Conservation (phyloP, 1,140 invertebrate species). For the Camponotus pennsylvanicus region DNA sequence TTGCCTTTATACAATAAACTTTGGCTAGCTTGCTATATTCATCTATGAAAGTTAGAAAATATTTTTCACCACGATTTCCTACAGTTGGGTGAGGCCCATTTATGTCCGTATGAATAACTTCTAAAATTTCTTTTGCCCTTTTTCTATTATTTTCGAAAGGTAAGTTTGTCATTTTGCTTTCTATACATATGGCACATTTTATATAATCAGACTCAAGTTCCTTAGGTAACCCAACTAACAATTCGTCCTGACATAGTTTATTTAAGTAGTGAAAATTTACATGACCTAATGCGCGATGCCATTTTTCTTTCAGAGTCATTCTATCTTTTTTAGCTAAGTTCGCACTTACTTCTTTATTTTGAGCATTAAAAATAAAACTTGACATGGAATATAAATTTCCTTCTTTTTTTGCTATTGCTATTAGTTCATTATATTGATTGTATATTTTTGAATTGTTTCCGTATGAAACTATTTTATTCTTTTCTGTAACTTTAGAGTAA, state of each 20-base stretch:
- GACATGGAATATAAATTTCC: neutral
- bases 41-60: neutral
- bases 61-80: neutral
- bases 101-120: neutral
- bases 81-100: neutral
- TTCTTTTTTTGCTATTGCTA: neutral
- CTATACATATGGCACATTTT: too few species aligned
- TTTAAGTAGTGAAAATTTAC: neutral
- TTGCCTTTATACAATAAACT: conserved; percentile 21
- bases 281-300: conserved; percentile 22
- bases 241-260: neutral
- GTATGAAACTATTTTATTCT: neutral
- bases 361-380: neutral
- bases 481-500: neutral
- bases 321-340: neutral
- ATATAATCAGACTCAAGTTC: neutral
- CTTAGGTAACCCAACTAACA: neutral
- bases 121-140: conserved; percentile 48
- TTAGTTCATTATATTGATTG: neutral
- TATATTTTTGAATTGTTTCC: neutral
- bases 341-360: neutral
- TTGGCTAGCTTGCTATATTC: neutral
- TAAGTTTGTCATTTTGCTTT: conserved; percentile 46
- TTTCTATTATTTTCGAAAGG: conserved; percentile 44
- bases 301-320: conserved; percentile 35